Conservation (phyloP, 1,140 invertebrate genomes). For the Scaptodrosophila lebanonensis region DNA sequence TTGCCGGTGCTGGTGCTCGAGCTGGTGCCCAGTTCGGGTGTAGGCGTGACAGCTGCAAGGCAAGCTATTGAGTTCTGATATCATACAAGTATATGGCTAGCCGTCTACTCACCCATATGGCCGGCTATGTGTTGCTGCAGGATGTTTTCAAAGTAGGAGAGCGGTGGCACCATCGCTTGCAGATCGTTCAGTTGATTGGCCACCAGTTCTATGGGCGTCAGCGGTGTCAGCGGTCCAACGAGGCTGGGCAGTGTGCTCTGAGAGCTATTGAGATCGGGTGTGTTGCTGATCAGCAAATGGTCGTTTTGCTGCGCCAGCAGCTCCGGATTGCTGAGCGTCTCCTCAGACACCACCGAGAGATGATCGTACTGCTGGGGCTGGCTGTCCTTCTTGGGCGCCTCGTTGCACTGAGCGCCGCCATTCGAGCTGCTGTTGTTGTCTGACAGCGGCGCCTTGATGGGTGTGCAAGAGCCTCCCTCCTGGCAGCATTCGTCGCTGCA, state of each 20-base stretch:
- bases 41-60: slow-evolving; percentile 41
- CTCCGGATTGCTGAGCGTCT: slow-evolving; percentile 80
- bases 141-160: slow-evolving; percentile 76
- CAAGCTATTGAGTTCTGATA: background rate
- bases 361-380: slow-evolving; percentile 84
- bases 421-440: slow-evolving; percentile 47
- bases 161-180: slow-evolving; percentile 64
- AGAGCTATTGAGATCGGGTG: slow-evolving; percentile 52
- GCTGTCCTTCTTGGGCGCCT: slow-evolving; percentile 65
- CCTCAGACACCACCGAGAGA: slow-evolving; percentile 85
- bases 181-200: slow-evolving; percentile 72
- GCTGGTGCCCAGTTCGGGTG: slow-evolving; percentile 57
- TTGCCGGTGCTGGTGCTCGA: slow-evolving; percentile 59
- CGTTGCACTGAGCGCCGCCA: slow-evolving; percentile 75
- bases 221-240: slow-evolving; percentile 60
- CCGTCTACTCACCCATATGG: slow-evolving; percentile 30
- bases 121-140: slow-evolving; percentile 56
- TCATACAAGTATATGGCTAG: background rate
- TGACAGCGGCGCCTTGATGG: slow-evolving; percentile 43
- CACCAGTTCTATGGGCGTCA: slow-evolving; percentile 69
- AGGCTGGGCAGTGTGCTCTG: slow-evolving; percentile 66
- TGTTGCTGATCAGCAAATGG: slow-evolving; percentile 38
- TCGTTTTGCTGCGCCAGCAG: slow-evolving; percentile 46
- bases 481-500: slow-evolving; percentile 72
- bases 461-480: slow-evolving; percentile 55